Evolutionary conservation across 37 sponge, comb jelly and placozoan species (phyloP).

Genomic region (Dysidea cf. avara): DNA sequence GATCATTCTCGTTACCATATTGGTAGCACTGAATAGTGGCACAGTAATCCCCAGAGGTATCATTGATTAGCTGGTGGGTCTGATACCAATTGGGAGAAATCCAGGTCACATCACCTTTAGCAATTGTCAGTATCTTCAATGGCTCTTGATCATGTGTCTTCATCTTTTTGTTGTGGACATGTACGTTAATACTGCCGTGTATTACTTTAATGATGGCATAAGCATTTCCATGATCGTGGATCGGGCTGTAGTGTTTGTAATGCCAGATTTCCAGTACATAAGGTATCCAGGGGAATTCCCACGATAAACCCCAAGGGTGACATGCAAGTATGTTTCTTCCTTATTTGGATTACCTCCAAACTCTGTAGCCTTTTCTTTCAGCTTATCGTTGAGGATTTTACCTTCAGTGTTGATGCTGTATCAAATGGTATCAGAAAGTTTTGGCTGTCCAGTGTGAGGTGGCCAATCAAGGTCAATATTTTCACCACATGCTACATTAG

Average conservation of each 20-base stretch:
- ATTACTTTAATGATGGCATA: slow-evolving; percentile 65
- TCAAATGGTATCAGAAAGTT: slow-evolving; percentile 57
- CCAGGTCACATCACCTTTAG: too few relatives aligned
- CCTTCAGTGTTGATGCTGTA: too few relatives aligned
- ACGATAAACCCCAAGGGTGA: too few relatives aligned
- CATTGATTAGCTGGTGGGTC: too few relatives aligned
- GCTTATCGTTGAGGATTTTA: slow-evolving; percentile 18
- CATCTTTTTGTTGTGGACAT: too few relatives aligned
- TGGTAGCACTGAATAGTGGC: slow-evolving; percentile 69
- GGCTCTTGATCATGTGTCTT: too few relatives aligned
- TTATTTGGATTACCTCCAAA: slow-evolving; percentile 1
- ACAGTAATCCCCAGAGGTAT: too few relatives aligned
- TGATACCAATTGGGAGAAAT: too few relatives aligned
- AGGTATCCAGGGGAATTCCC: slow-evolving; percentile 69
- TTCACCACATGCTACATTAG: slow-evolving; percentile 22
- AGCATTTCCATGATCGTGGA: slow-evolving; percentile 68
- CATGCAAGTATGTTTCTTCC: slow-evolving; percentile 38
- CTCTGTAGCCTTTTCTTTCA: slow-evolving; percentile 22
- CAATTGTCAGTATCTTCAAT: too few relatives aligned
- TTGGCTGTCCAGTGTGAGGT: not conserved
- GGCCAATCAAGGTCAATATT: slow-evolving; percentile 55
- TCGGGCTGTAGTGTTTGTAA: slow-evolving; percentile 35
- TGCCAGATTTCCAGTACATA: slow-evolving; percentile 78
- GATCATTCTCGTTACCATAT: slow-evolving; percentile 27
- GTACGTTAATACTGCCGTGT: too few relatives aligned